phyloP scores from a whole-genome alignment of 2,113 vertebrate genomes.

The Gila orcuttii region DNA sequence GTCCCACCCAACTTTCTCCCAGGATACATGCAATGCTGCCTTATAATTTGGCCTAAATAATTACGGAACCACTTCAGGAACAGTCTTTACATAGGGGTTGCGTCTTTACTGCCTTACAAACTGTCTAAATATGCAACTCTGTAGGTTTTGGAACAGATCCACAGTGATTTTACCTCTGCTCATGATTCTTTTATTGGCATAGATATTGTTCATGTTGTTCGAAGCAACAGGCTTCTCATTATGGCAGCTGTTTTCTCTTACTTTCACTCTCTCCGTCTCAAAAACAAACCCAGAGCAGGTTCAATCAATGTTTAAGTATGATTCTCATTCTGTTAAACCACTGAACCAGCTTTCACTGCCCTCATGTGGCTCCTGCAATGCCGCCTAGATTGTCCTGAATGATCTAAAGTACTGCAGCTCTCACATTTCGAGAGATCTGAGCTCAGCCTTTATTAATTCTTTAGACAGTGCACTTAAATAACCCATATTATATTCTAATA shows the following conservation, averaged over 20 bases:
- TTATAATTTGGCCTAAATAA: neutral
- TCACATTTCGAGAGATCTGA: conserved; percentile 10
- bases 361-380: conserved; percentile 46
- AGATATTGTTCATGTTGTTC: neutral
- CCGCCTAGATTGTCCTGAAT: conserved; percentile 13
- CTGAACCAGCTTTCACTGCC: conserved; percentile 33
- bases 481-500: neutral
- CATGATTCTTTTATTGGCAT: neutral
- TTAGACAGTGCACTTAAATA: conserved; percentile 22
- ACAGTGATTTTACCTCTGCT: neutral
- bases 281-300: neutral
- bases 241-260: conserved; percentile 10
- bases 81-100: neutral
- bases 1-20: neutral
- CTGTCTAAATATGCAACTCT: neutral
- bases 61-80: neutral
- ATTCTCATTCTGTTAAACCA: conserved; percentile 1
- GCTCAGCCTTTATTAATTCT: conserved; percentile 30
- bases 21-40: neutral
- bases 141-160: neutral
- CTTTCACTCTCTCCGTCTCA: neutral
- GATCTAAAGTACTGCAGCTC: conserved; percentile 28
- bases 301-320: neutral
- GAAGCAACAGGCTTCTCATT: conserved; percentile 2
- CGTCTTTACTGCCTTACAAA: neutral